Base-by-base conservation (phyloP, 35 echinoderm and acorn worm genomes). In the Heliocidaris erythrogramma region DNA sequence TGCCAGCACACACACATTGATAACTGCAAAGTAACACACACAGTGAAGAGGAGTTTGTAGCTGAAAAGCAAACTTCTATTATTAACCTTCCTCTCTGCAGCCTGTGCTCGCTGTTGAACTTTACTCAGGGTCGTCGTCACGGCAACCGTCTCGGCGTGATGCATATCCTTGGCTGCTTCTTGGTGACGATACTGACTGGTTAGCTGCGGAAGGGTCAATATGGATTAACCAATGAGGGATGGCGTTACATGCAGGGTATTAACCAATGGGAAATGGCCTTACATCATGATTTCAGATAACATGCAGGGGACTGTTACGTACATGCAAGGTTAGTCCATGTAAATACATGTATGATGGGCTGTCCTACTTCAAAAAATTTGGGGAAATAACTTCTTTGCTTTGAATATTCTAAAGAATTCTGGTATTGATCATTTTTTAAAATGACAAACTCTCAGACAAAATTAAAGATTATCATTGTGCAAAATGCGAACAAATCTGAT, bases 71-170 rank as follows among this genome's bases (percentile, higher is more conserved):
- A 78, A 21, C 65, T 27, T n/a, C 7, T 16, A 47, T 59, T 85
- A 92, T 88, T 85, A 93, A 99, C 98, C 98, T 97, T 97, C 59
- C 95, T 91, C 89, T 99, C 98, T 86, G 98, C 98, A 10, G 88
- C 92, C 93, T 99, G 98, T 17, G 98, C 98, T 85, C 98, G 50
- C 49, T 99, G 98, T 48, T 99, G 98, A 2, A 97, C 98, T 32
- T 94, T 88, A 90, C 98, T 90, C 8, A 99, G 98, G 9, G 96
- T 96, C 7, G 71, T 96, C 14, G 96, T 95, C 7, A 96, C 94
- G 5, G 96, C 96, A 16, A 94, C 93, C 31, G 94, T 96, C 93
- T 99, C 98, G 0, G 98, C 95, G 71, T 97, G 96, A 0, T 92
- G 95, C 16, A 93, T 85, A 17, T 97, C 94, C 35, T 89, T 97